Percentiles rank a stretch among this genome's conserved stretches.
Evolutionary conservation across 2,797 vertebrate species (phyloP).

Genomic region (Dryobates pubescens): DNA sequence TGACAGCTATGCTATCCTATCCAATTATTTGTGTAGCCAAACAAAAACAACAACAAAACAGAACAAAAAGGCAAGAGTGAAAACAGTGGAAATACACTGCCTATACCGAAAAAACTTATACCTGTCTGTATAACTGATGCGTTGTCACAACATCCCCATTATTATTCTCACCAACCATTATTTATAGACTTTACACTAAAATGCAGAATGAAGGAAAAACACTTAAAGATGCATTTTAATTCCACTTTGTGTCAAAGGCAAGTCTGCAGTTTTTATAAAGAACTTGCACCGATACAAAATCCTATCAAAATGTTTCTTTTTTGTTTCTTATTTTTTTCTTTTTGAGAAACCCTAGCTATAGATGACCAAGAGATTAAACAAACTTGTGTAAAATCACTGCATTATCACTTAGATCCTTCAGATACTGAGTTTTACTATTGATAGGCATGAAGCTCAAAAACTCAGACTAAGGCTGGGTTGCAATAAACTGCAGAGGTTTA

Average conservation of each 20-base stretch:
- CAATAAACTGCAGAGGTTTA: background rate
- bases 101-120: conserved; percentile 8
- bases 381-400: background rate
- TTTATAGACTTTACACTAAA: background rate
- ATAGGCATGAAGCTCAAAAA: background rate
- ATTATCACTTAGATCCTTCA: background rate
- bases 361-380: background rate
- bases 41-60: no score
- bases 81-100: background rate
- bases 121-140: background rate
- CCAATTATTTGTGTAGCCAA: background rate
- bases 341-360: background rate
- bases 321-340: background rate
- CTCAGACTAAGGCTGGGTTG: background rate
- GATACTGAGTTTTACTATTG: background rate
- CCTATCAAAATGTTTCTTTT: background rate
- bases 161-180: background rate
- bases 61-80: background rate
- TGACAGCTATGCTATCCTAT: background rate
- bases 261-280: background rate
- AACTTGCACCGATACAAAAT: background rate
- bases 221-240: background rate
- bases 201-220: background rate
- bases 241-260: background rate
- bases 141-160: conserved; percentile 10